Evolutionary conservation across 2,113 vertebrate genomes (phyloP).

Genomic region (Melanerpes aurifrons): DNA sequence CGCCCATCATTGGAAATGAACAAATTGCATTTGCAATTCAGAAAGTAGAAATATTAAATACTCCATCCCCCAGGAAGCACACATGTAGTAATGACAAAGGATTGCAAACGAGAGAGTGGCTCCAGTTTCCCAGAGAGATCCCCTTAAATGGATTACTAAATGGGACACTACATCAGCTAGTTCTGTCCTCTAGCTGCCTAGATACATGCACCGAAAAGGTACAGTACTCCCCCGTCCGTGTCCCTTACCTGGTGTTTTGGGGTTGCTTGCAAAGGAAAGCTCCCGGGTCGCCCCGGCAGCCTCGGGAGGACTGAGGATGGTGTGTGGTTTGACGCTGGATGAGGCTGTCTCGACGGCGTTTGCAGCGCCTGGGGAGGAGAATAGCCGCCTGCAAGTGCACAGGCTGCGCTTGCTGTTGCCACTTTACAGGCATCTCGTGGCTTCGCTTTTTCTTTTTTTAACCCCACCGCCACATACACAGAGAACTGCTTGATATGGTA

Average conservation of each 20-base stretch:
- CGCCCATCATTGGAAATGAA: conserved; percentile 70
- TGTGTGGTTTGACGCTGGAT: background rate
- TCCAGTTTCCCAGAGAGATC: conserved; percentile 73
- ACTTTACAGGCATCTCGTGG: conserved; percentile 15
- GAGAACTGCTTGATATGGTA: background rate
- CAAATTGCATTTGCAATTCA: conserved; percentile 66
- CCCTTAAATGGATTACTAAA: conserved; percentile 93
- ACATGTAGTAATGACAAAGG: conserved; percentile 84
- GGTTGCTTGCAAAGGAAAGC: background rate
- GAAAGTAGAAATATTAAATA: conserved; percentile 75
- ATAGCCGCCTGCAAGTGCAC: conserved; percentile 3
- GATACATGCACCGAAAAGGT: conserved; percentile 93
- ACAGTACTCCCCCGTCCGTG: conserved; percentile 48
- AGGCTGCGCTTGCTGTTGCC: background rate
- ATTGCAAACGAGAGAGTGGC: conserved; percentile 75
- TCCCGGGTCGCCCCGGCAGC: background rate
- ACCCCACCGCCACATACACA: background rate
- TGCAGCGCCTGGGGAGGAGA: background rate
- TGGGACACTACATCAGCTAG: conserved; percentile 77
- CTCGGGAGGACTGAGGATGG: background rate
- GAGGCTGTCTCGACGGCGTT: background rate
- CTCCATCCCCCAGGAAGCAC: conserved; percentile 55
- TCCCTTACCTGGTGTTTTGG: background rate
- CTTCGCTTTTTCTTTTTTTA: background rate
- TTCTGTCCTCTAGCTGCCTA: conserved; percentile 75